Percentiles rank a stretch among this genome's conserved stretches.
Conservation (phyloP, 2,888 invertebrate species). For the Sminthurides aquaticus region DNA sequence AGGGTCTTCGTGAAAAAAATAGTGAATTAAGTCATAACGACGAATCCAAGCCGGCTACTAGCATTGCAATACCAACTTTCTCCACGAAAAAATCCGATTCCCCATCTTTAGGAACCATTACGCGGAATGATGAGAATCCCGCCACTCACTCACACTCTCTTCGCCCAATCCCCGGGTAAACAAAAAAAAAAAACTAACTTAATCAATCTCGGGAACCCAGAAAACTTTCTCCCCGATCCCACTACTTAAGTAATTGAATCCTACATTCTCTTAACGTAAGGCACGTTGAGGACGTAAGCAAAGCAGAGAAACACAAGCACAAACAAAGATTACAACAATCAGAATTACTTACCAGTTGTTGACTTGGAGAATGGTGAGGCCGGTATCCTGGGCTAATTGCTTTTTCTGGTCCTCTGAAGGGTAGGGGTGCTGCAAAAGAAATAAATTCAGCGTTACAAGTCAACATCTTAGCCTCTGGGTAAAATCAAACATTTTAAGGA, state of each 20-base stretch:
- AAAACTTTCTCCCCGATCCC: too few relatives aligned
- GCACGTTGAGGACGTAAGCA: neutral
- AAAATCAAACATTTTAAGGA: too few relatives aligned
- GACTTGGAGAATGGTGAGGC: slow-evolving; percentile 99
- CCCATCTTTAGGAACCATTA: neutral
- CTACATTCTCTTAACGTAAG: neutral
- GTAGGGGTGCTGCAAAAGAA: slow-evolving; percentile 99
- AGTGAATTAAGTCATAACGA: slow-evolving; percentile 4
- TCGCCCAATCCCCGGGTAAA: neutral
- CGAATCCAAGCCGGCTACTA: neutral
- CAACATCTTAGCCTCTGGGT: too few relatives aligned
- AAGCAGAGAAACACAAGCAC: neutral
- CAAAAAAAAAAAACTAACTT: neutral
- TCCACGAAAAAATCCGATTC: neutral
- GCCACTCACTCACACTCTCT: neutral
- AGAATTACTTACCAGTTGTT: slow-evolving; percentile 99
- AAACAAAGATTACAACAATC: neutral
- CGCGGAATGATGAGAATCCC: neutral
- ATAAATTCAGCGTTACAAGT: too few relatives aligned
- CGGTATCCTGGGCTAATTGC: slow-evolving; percentile 99
- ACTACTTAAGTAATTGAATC: neutral
- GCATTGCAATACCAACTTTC: neutral
- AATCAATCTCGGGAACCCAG: neutral
- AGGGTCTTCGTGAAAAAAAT: neutral
- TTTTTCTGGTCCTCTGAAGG: slow-evolving; percentile 99